Evolutionary conservation across 1,140 invertebrate species (phyloP), one percentile per base, ranked within the genome.

Genomic region (Anoplophora glabripennis): DNA sequence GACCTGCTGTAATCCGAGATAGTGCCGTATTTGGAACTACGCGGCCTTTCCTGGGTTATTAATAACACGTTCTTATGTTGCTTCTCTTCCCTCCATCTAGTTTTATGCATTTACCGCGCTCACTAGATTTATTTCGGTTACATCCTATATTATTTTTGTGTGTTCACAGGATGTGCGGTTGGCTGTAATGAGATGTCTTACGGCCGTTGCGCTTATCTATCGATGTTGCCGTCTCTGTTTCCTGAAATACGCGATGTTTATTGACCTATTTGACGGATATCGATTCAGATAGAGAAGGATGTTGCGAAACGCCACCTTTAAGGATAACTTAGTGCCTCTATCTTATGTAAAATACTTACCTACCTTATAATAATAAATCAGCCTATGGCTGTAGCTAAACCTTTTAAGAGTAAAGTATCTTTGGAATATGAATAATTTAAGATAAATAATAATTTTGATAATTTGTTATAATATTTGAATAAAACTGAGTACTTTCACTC

Each of bases 1-100:
- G 73, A 57, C 65, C 65, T 70, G 57, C 47, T 71, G 74, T 74
- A 76, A 76, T 68, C 66, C 71, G 74, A 76, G 74, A 73, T 75
- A 74, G 71, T 69, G 69, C 74, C 73, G 61, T 74, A 76, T 75
- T 74, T 67, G 73, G 74, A 62, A 69, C 63, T 71, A 64, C 64
- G 59, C 61, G 55, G 41, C 49, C 56, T 63, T 55, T 61, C 60
- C 68, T 41, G 49, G 64, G 67, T 70, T 73, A 73, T 73, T 72
- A 71, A 72, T 72, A 73, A 73, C 60, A 67, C 60, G 70, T 72
- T 71, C 69, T 71, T 71, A 70, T 64, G 68, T 73, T 72, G 67
- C 65, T 55, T 53, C 45, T 51, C 52, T 49, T 40, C 49, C 45
- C 15, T 9, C 38, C 12, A 40, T 17, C 17, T 18, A 17, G 40